Evolutionary conservation across 2,113 vertebrate genomes (phyloP).

Genomic region (Burhinus bistriatus): DNA sequence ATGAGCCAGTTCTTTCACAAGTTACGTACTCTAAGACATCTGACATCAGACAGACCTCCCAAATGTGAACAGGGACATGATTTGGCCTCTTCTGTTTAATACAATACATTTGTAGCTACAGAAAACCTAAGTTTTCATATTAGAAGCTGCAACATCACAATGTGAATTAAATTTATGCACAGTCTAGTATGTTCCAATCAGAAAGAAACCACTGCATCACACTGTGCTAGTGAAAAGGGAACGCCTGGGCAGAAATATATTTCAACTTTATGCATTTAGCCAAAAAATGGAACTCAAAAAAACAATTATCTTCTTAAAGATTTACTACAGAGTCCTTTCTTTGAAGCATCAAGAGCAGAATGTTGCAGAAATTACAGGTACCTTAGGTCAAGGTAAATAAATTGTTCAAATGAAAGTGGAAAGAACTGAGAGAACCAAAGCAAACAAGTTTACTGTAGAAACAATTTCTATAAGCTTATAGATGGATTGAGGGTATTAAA

Average conservation of each 20-base stretch:
- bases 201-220: not conserved
- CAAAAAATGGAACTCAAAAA: not conserved
- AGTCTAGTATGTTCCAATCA: not conserved
- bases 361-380: not conserved
- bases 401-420: not conserved
- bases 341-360: not conserved
- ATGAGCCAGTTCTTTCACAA: not conserved
- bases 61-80: not conserved
- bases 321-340: not conserved
- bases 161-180: not conserved
- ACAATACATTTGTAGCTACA: not conserved
- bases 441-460: slow-evolving; percentile 16
- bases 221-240: not conserved
- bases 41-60: not conserved
- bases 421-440: not conserved
- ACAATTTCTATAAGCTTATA: not conserved
- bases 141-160: not conserved
- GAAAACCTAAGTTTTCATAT: not conserved
- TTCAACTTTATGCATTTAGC: not conserved
- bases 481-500: not conserved
- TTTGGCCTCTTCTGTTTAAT: not conserved
- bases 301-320: not conserved
- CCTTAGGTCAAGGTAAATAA: slow-evolving; percentile 22
- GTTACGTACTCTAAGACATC: not conserved
- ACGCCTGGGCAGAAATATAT: not conserved